phyloP scores from a whole-genome alignment of 2,113 vertebrate species.

The Nothocercus julius region DNA sequence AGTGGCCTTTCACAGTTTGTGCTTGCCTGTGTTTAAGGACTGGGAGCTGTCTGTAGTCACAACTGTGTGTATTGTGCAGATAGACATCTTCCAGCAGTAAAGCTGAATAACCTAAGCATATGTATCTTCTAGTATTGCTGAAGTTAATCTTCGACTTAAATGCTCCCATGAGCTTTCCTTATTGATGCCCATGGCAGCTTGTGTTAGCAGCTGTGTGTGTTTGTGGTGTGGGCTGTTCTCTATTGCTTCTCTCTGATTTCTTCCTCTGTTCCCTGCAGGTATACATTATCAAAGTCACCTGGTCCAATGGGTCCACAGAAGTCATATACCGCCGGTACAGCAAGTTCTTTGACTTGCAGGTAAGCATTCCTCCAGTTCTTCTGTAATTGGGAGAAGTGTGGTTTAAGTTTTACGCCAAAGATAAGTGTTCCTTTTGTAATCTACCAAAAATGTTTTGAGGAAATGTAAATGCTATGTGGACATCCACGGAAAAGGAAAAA shows the following conservation, averaged over 20 bases:
- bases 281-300: constrained; percentile 97
- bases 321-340: constrained; percentile 96
- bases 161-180: background rate
- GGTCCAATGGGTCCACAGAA: constrained; percentile 92
- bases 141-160: background rate
- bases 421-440: background rate
- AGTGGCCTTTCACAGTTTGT: rapidly evolving
- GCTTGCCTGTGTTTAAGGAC: background rate
- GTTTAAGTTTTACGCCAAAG: background rate
- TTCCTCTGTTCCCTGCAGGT: constrained; percentile 78
- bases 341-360: constrained; percentile 99
- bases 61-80: background rate
- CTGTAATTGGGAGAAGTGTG: rapidly evolving
- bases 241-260: background rate
- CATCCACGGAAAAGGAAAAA: background rate
- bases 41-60: background rate
- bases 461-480: background rate
- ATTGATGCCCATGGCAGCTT: background rate
- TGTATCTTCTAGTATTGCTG: background rate
- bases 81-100: background rate
- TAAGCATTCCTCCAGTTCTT: constrained; percentile 56
- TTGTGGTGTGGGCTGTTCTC: background rate
- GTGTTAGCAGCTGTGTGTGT: rapidly evolving
- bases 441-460: background rate
- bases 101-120: background rate